Evolutionary conservation across 2,888 invertebrate genomes (phyloP).

Genomic region (Lissonota sp.): DNA sequence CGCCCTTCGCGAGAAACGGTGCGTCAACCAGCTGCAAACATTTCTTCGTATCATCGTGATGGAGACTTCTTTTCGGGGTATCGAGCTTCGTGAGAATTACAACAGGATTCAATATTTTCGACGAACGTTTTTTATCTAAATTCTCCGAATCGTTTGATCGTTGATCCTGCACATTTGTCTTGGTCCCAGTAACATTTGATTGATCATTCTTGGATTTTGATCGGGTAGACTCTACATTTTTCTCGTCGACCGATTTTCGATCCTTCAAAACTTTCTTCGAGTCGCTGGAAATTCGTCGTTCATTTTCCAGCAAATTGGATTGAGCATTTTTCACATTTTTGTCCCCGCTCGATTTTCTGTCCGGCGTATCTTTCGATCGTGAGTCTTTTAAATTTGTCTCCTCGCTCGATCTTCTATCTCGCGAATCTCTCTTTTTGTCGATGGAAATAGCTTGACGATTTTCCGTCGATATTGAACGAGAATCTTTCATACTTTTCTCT

Average conservation of each 20-base stretch:
- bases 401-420: not conserved
- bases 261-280: too few relatives aligned
- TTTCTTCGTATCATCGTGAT: constrained; percentile 13
- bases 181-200: too few relatives aligned
- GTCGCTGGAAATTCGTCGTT: too few relatives aligned
- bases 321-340: too few relatives aligned
- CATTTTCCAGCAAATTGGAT: too few relatives aligned
- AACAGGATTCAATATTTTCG: not conserved
- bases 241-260: too few relatives aligned
- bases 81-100: constrained; percentile 35
- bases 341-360: too few relatives aligned
- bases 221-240: too few relatives aligned
- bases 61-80: constrained; percentile 57
- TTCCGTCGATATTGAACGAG: not conserved
- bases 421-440: not conserved
- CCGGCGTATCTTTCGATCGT: not conserved
- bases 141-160: too few relatives aligned
- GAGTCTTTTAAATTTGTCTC: not conserved
- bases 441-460: not conserved
- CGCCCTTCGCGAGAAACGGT: constrained; percentile 66
- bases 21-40: constrained; percentile 73
- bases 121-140: too few relatives aligned
- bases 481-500: not conserved
- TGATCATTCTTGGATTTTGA: too few relatives aligned
- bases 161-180: too few relatives aligned